phyloP scores from a whole-genome alignment of 92 coral and sea anemone species.

The Porites divaricata region DNA sequence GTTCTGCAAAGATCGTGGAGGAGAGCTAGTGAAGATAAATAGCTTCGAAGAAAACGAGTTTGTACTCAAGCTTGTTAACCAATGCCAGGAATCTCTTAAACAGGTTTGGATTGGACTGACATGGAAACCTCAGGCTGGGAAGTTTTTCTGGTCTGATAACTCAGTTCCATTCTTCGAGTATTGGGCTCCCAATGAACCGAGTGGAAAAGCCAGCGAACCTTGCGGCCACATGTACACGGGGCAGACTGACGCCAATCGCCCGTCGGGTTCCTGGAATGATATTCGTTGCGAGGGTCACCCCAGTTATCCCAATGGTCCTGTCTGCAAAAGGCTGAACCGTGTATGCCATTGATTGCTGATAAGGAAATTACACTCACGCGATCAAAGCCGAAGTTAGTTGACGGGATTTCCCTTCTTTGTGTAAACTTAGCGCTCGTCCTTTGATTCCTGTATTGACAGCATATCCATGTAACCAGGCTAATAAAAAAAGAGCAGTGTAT shows the following conservation, averaged over 20 bases:
- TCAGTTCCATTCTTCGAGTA: conserved; percentile 12
- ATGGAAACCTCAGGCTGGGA: neutral
- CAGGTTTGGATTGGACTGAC: neutral
- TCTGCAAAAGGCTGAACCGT: neutral
- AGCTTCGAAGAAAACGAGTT: too few species aligned
- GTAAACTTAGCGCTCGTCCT: neutral
- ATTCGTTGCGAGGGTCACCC: neutral
- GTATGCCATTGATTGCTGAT: too few species aligned
- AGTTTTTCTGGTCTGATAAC: conserved; percentile 8
- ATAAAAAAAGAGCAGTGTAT: neutral
- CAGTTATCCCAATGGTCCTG: neutral
- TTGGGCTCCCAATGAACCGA: conserved; percentile 33
- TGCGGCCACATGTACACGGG: conserved; percentile 24
- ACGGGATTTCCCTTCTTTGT: neutral
- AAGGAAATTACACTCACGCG: too few species aligned
- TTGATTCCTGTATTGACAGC: neutral
- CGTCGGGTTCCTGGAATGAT: conserved; percentile 22
- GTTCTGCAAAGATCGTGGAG: too few species aligned
- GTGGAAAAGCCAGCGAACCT: neutral
- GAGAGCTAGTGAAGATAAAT: too few species aligned
- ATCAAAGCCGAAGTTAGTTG: neutral
- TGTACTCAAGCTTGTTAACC: too few species aligned
- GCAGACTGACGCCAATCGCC: neutral
- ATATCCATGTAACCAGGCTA: neutral
- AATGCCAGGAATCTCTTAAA: neutral